Evolutionary conservation across 2,888 invertebrate genomes (phyloP).

Genomic region (Melikaiella ostensackeni): DNA sequence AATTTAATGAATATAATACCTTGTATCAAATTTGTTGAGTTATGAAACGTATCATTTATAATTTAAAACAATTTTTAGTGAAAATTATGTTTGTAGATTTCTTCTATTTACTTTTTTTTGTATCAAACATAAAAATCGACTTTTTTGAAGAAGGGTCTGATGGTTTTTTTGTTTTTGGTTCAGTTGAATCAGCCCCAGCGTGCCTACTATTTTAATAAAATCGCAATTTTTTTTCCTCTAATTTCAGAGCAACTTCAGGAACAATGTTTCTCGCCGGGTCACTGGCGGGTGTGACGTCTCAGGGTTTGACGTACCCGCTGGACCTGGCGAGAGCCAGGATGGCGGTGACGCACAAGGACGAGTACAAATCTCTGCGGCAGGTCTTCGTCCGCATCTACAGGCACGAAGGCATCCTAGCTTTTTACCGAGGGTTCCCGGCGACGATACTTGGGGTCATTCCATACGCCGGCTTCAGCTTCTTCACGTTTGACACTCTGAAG

Average conservation of each 20-base stretch:
- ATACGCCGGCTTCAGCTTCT: constrained; percentile 98
- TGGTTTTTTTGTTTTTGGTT: no score
- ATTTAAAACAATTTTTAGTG: no score
- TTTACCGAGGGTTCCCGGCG: constrained; percentile 93
- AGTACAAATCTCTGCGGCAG: constrained; percentile 82
- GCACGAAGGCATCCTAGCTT: constrained; percentile 86
- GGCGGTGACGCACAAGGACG: constrained; percentile 92
- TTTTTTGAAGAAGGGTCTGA: no score
- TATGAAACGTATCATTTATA: no score
- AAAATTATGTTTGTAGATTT: no score
- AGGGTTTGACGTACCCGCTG: constrained; percentile 95
- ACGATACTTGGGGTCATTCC: constrained; percentile 96
- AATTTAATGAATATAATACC: no score
- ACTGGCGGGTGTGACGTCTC: constrained; percentile 96
- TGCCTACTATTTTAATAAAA: constrained; percentile 6
- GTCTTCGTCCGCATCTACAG: constrained; percentile 85
- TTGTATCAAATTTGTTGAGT: no score
- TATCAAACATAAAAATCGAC: no score
- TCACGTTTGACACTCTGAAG: constrained; percentile 97
- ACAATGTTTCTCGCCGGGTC: constrained; percentile 93
- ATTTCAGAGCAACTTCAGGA: constrained; percentile 54
- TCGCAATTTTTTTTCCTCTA: constrained; percentile 21
- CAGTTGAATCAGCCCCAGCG: no score
- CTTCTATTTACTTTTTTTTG: no score
- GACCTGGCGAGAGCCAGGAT: constrained; percentile 98